phyloP scores from a whole-genome alignment of 1,140 invertebrate genomes.

The Spodoptera frugiperda region DNA sequence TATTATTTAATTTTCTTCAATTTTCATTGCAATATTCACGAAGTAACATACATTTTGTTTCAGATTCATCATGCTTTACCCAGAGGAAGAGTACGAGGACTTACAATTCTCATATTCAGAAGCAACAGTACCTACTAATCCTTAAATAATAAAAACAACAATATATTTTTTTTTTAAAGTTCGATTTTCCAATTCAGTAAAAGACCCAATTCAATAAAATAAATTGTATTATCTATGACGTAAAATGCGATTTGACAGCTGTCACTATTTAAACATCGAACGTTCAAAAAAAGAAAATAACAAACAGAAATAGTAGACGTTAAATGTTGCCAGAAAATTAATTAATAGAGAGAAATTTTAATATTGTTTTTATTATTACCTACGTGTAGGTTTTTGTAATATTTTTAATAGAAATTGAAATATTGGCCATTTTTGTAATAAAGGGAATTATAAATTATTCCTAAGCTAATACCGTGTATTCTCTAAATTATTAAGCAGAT shows the following conservation, averaged over 20 bases:
- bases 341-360: conserved; percentile 18
- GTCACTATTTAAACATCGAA: too few relatives aligned
- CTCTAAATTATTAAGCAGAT: not conserved
- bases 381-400: conserved; percentile 8
- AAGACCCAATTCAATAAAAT: too few relatives aligned
- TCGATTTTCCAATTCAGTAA: too few relatives aligned
- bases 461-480: not conserved
- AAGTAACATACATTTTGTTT: not conserved
- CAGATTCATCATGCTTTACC: conserved; percentile 59
- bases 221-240: too few relatives aligned
- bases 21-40: too few relatives aligned
- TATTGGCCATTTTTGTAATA: conserved; percentile 1
- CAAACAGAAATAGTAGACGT: too few relatives aligned
- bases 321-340: not conserved
- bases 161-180: not conserved
- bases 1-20: not conserved
- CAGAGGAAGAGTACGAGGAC: conserved; percentile 59
- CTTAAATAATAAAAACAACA: conserved; percentile 9
- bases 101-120: conserved; percentile 49
- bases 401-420: not conserved
- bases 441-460: conserved; percentile 21
- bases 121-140: not conserved
- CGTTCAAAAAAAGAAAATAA: too few relatives aligned
- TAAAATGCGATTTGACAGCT: too few relatives aligned
- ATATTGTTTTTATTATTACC: conserved; percentile 1